A percentile compares a stretch with the other conserved stretches of the same genome.
Evolutionary conservation across 2,113 vertebrate genomes (phyloP).

Genomic region (Pycnonotus jocosus): DNA sequence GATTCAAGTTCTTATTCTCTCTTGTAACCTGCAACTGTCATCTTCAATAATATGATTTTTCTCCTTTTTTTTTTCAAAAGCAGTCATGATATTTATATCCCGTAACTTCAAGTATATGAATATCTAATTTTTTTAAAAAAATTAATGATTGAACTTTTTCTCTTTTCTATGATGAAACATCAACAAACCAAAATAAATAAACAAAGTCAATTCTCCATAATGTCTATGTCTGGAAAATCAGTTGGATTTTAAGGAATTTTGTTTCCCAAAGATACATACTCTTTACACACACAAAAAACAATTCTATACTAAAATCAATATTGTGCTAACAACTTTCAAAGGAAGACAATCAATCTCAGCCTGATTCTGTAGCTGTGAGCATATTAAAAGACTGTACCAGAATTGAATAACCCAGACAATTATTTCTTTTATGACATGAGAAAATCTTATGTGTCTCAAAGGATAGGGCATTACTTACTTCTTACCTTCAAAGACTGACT

Average conservation of each 20-base stretch:
- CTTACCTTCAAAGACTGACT: neutral
- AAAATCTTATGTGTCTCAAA: neutral
- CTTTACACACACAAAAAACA: neutral
- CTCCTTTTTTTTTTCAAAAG: neutral
- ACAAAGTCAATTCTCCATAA: neutral
- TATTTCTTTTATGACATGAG: neutral
- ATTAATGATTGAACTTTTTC: neutral
- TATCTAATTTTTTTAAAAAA: neutral
- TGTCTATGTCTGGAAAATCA: neutral
- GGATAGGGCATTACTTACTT: neutral
- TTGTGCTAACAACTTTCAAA: neutral
- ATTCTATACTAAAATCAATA: neutral
- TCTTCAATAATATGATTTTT: neutral
- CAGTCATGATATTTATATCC: neutral
- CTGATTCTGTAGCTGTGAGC: neutral
- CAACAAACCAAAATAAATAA: neutral
- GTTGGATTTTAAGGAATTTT: neutral
- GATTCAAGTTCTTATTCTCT: neutral
- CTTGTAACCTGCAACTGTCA: neutral
- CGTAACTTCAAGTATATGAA: neutral
- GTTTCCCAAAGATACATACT: neutral
- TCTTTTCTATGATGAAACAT: neutral
- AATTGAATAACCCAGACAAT: neutral
- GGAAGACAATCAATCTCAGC: neutral
- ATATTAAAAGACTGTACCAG: neutral